Conservation (phyloP, 2,888 invertebrate species). For the Drosophila seclusa region DNA sequence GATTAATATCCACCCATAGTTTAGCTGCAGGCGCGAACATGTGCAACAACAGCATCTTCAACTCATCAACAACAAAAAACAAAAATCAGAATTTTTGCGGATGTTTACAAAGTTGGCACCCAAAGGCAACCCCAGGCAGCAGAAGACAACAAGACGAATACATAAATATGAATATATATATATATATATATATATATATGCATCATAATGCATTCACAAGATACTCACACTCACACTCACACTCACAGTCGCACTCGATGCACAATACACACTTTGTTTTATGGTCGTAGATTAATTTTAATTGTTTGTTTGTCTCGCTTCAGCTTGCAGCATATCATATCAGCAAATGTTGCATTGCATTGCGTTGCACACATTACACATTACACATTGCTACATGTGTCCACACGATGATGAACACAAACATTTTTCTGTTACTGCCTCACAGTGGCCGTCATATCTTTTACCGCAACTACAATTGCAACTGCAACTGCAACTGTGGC, state of each 20-base stretch:
- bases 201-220: constrained; percentile 62
- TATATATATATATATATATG: constrained; percentile 10
- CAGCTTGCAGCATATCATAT: constrained; percentile 57
- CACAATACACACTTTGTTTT: constrained; percentile 74
- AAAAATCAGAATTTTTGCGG: constrained; percentile 63
- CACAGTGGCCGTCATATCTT: constrained; percentile 45
- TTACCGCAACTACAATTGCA: constrained; percentile 5
- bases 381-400: constrained; percentile 36
- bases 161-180: constrained; percentile 9
- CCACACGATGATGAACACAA: constrained; percentile 37
- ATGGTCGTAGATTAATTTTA: constrained; percentile 78
- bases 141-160: constrained; percentile 48
- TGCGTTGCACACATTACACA: constrained; percentile 27
- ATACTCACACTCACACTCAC: constrained; percentile 6
- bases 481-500: constrained; percentile 51
- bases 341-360: constrained; percentile 64
- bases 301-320: constrained; percentile 71
- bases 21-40: constrained; percentile 60
- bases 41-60: constrained; percentile 41
- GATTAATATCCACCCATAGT: constrained; percentile 72
- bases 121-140: constrained; percentile 34
- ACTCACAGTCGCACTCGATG: not conserved
- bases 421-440: constrained; percentile 29
- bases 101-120: constrained; percentile 77
- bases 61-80: constrained; percentile 22